Base-by-base conservation (phyloP, 1,140 invertebrate species). In the Telenomus remus region DNA sequence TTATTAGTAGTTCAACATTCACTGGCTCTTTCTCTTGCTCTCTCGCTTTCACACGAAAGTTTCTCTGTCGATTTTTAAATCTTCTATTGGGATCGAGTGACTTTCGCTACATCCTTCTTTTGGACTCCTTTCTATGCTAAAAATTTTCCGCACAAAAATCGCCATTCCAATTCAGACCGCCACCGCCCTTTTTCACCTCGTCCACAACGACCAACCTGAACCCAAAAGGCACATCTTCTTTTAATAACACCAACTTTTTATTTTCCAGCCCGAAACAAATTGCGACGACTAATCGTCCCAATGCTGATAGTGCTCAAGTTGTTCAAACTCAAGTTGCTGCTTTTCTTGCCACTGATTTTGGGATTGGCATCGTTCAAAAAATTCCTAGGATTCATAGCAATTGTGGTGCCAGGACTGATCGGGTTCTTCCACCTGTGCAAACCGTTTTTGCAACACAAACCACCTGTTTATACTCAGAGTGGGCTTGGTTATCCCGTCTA, bases 341-440 rank as follows among this genome's bases (percentile, higher is more conserved):
- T 95, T 2, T 94, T 95, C 86, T 82, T 95, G 80, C 94, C 94
- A 0, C 89, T 95, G 66, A 94, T 95, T 49, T 87, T 95, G 27
- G 94, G 94, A 9, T 85, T 95, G 60, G 94, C 92, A 7, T 94
- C 94, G 14, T 94, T 95, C 80, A 95, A 95, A 85, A 95, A 95
- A 78, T 90, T 95, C 80, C 88, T 95, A 1, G 93, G 92, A 34
- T 92, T 95, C 80, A 85, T 94, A 78, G 93, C 93, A 14, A 90
- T 95, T 39, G 89, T 94, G 15, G 87, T 95, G 66, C 94, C 94
- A 19, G 92, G 91, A 82, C 79, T 94, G 0, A 95, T 95, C 61
- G 94, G 92, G 7, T 95, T 94, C 86, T 94, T 95, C 83, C 94
- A 94, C 80, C 88, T 95, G 19, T 95, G 93, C 87, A 91, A 90